Evolutionary conservation across 2,797 vertebrate species (phyloP).

Genomic region (Gymnoscopelus braueri): DNA sequence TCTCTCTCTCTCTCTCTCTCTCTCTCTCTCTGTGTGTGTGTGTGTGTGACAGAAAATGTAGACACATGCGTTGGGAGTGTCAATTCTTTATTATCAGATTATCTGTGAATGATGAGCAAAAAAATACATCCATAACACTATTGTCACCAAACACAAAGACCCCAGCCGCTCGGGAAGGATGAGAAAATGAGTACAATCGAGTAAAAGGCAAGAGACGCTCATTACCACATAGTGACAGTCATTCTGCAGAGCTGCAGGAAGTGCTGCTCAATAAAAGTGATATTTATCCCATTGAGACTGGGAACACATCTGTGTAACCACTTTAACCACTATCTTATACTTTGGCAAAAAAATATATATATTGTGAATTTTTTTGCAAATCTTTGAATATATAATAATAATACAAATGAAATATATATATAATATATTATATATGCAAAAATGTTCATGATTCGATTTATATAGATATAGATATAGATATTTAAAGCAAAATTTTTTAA

Average conservation of each 20-base stretch:
- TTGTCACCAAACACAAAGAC: conserved; percentile 42
- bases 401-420: no score
- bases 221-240: conserved; percentile 77
- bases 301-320: no score
- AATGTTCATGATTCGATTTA: no score
- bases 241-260: conserved; percentile 68
- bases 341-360: no score
- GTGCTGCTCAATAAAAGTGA: conserved; percentile 63
- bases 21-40: no score
- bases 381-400: no score
- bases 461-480: no score
- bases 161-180: conserved; percentile 25
- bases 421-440: no score
- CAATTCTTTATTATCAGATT: conserved; percentile 26
- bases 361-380: no score
- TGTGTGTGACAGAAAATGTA: not conserved
- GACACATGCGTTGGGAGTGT: conserved; percentile 10
- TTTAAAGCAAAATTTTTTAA: no score
- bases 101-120: conserved; percentile 31
- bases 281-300: conserved; percentile 23
- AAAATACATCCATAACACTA: conserved; percentile 17
- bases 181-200: conserved; percentile 45
- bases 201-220: conserved; percentile 59
- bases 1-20: no score
- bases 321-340: no score